Conservation (phyloP, 30 jellyfish, hydroid and myxozoan species). For the Aurelia coerulea region DNA sequence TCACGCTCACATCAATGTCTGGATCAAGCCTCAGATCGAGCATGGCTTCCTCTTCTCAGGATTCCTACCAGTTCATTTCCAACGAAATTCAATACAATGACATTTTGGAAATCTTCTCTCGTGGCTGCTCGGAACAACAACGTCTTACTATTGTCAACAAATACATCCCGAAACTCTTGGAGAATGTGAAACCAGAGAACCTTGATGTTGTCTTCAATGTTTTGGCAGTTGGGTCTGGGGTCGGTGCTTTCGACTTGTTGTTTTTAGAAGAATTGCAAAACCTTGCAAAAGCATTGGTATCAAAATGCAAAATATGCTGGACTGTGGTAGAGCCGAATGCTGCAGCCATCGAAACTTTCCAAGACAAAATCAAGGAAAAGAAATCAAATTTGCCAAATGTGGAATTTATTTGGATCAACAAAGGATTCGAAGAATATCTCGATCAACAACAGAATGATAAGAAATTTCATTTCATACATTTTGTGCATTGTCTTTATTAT, state of each 20-base stretch:
- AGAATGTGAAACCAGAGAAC: background rate
- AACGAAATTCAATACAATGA: background rate
- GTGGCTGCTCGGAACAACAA: conserved; percentile 14
- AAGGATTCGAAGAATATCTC: background rate
- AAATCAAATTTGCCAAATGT: background rate
- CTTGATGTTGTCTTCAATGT: background rate
- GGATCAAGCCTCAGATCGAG: background rate
- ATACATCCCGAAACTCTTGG: background rate
- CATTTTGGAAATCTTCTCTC: background rate
- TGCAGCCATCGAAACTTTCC: background rate
- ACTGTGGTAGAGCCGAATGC: conserved; percentile 22
- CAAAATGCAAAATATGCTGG: background rate
- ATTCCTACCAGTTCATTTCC: background rate
- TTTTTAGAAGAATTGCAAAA: conserved; percentile 1
- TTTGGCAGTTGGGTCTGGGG: conserved; percentile 17
- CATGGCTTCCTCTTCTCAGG: background rate
- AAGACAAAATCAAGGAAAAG: background rate
- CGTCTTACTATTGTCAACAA: background rate
- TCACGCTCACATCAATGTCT: too few species aligned
- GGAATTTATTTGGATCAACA: conserved; percentile 25
- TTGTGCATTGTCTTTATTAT: conserved; percentile 2
- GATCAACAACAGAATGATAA: background rate
- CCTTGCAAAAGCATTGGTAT: background rate
- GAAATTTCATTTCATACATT: conserved; percentile 5
- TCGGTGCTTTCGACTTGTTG: background rate